Evolutionary conservation across 2,888 invertebrate genomes (phyloP), one percentile per base, ranked within the genome.

Genomic region (Caenorhabditis macrosperma): DNA sequence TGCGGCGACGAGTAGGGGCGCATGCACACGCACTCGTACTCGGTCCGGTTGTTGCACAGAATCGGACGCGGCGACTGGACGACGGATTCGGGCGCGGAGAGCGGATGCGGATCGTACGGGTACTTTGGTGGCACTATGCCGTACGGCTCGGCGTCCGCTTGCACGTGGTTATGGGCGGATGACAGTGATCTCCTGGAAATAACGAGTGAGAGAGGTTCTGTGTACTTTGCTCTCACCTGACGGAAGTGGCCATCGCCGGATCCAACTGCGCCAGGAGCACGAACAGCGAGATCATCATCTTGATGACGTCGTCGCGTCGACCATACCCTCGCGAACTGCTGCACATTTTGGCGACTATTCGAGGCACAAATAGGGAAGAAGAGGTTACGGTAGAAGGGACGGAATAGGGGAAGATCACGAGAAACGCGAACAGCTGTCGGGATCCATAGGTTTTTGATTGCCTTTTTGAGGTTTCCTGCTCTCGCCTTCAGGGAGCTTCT

Each of bases 11-110:
- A 35, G 61, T 41, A 78, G 35, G 78, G 82, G 24, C 41, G 35
- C 67, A 71, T 80, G 60, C 90, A 90, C 41, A 90, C 82, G 75
- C 90, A 90, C 46, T 86, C 86, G 77, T 85, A 83, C 28, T 85
- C 85, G 41, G 86, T 87, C 17, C 82, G 87, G 22, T 84, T 82
- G 82, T 90, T 90, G 82, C 90, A 90, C 7, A 90, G 57, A 22
- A 84, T 74, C 9, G 82, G 66, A 3, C 75, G 78, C 48, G 82
- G 68, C 28, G 77, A 75, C 24, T 60, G 75, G 22, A 71, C 69
- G 10, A 66, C 12, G 20, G 64, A 48, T 41, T 63, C 69, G 1
- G 68, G 61, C 1, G 35, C 33, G 5, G 76, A 68, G 7, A 46
- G 35, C 17, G 80, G 80, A 55, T 76, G 66, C 0, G 76, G 71